Percentiles rank a stretch among this genome's conserved stretches.
Conservation (phyloP, 1,140 invertebrate genomes). For the Halictus rubicundus region DNA sequence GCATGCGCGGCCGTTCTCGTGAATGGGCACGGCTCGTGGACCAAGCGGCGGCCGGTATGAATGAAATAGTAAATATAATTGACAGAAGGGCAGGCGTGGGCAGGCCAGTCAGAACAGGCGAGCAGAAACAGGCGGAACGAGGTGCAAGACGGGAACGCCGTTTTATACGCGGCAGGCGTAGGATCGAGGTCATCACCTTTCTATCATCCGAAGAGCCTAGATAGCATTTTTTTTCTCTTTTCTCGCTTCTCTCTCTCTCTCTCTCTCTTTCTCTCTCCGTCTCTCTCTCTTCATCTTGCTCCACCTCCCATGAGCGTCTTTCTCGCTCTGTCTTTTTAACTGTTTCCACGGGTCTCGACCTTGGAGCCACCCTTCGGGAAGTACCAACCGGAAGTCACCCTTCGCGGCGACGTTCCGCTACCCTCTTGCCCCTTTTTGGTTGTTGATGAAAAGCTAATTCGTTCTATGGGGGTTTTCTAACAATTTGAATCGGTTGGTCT, state of each 20-base stretch:
- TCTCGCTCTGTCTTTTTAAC: no score
- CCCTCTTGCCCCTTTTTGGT: neutral
- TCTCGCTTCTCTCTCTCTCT: constrained; percentile 15
- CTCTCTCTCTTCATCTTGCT: neutral
- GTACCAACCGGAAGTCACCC: no score
- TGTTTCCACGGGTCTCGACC: no score
- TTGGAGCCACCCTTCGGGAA: no score
- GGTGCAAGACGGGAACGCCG: constrained; percentile 67
- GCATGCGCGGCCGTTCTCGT: constrained; percentile 65
- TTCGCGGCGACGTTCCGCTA: neutral
- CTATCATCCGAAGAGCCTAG: constrained; percentile 68
- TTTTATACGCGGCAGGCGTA: constrained; percentile 67
- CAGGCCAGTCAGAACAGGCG: constrained; percentile 72
- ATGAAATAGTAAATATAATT: constrained; percentile 80
- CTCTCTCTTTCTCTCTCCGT: constrained; percentile 13
- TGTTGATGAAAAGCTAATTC: no score
- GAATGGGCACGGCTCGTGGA: constrained; percentile 74
- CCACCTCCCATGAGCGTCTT: no score
- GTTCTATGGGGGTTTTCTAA: no score
- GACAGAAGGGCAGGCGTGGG: constrained; percentile 78
- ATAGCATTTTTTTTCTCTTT: constrained; percentile 35
- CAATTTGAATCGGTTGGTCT: no score
- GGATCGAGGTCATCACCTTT: constrained; percentile 78
- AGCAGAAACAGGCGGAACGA: constrained; percentile 69
- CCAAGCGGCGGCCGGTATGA: constrained; percentile 72